A percentile compares a stretch with the other conserved stretches of the same genome.
Conservation (phyloP, 1,140 invertebrate species). For the Calephelis virginiensis region DNA sequence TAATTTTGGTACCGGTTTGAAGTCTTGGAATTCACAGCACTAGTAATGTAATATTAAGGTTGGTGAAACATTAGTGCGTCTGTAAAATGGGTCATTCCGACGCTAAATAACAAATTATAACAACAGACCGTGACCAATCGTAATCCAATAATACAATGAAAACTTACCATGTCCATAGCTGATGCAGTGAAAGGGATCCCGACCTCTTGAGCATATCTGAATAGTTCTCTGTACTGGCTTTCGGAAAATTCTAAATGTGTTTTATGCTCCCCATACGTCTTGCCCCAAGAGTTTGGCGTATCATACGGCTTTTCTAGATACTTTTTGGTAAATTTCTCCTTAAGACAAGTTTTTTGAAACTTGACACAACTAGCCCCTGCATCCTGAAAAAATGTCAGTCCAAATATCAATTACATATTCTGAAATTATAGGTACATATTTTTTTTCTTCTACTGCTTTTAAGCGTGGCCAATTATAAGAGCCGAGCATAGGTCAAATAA, state of each 20-base stretch:
- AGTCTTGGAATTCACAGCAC: too few relatives aligned
- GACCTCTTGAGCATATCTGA: constrained; percentile 82
- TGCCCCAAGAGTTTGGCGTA: constrained; percentile 84
- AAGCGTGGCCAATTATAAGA: too few relatives aligned
- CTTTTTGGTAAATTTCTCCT: constrained; percentile 84
- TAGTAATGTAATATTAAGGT: too few relatives aligned
- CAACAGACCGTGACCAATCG: too few relatives aligned
- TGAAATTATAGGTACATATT: too few relatives aligned
- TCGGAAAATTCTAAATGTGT: constrained; percentile 84
- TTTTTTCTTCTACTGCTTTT: too few relatives aligned
- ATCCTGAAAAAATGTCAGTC: constrained; percentile 70
- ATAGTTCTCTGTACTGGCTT: constrained; percentile 82
- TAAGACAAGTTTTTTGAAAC: constrained; percentile 87
- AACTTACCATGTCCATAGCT: constrained; percentile 86
- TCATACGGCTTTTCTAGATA: constrained; percentile 82
- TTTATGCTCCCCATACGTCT: constrained; percentile 90
- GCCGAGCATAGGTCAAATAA: too few relatives aligned
- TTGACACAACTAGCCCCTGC: constrained; percentile 90
- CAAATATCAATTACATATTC: too few relatives aligned
- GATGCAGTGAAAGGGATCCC: constrained; percentile 86
- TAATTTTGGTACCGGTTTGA: too few relatives aligned
- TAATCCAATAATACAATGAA: background rate
- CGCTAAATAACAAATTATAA: too few relatives aligned
- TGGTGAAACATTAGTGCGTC: too few relatives aligned
- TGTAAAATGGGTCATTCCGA: too few relatives aligned